Conservation (phyloP, 2,113 vertebrate genomes). For the Leptobrachium ailaonicum region DNA sequence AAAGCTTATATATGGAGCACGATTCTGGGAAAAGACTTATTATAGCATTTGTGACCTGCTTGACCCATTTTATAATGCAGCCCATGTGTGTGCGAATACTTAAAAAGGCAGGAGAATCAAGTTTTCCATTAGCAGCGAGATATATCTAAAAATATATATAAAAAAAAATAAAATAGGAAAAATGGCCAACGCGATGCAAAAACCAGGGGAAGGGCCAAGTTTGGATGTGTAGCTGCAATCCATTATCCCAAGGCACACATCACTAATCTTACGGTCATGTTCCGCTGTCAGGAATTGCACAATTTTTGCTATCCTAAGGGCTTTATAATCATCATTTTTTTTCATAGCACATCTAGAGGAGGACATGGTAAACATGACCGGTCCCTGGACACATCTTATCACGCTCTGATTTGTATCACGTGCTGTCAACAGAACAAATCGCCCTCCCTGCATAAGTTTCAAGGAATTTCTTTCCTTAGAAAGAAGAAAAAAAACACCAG, state of each 20-base stretch:
- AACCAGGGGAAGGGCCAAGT: slow-evolving; percentile 35
- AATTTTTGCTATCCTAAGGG: not conserved
- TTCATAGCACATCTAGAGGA: no score
- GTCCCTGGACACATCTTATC: no score
- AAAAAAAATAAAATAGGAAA: not conserved
- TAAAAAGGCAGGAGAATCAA: slow-evolving; percentile 9
- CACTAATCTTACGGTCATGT: not conserved
- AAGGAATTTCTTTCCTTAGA: no score
- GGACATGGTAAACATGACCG: no score
- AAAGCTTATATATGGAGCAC: no score
- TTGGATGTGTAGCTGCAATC: slow-evolving; percentile 14
- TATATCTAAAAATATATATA: not conserved
- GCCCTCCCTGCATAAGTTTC: no score
- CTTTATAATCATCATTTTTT: not conserved
- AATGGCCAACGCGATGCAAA: slow-evolving; percentile 9
- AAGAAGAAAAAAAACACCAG: no score
- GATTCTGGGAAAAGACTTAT: no score
- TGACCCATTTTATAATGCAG: not conserved
- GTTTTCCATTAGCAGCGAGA: slow-evolving; percentile 27
- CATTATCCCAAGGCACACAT: not conserved
- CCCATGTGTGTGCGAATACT: not conserved
- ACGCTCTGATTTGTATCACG: no score
- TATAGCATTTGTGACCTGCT: no score
- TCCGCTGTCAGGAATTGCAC: not conserved
- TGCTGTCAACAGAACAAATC: no score